Evolutionary conservation across 1,140 invertebrate species (phyloP).

Genomic region (Hirudo medicinalis): DNA sequence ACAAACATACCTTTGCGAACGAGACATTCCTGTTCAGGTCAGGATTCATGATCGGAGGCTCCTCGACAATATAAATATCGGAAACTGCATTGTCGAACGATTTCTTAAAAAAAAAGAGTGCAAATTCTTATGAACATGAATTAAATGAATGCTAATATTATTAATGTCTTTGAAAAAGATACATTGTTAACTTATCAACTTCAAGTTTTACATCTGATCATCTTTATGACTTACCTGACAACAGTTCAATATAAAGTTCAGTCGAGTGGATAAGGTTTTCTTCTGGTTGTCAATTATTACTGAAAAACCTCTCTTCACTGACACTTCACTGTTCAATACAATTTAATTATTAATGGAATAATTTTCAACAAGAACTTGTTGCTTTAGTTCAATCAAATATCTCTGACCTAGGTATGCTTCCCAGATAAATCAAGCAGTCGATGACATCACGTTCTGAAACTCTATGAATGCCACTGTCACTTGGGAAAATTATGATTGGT

Average conservation of each 20-base stretch:
- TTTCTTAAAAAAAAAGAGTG: not conserved
- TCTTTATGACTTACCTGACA: not conserved
- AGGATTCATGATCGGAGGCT: constrained; percentile 7
- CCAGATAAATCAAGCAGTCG: constrained; percentile 32
- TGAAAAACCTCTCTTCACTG: not conserved
- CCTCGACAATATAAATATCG: not conserved
- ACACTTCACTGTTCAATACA: not conserved
- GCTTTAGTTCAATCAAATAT: too few species aligned
- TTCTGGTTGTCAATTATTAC: constrained; percentile 16
- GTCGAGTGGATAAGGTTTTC: constrained; percentile 6
- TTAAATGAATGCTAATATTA: too few species aligned
- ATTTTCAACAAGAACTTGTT: too few species aligned
- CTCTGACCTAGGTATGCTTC: constrained; percentile 35
- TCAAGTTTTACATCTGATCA: too few species aligned
- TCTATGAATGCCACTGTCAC: constrained; percentile 22
- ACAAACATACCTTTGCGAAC: constrained; percentile 27
- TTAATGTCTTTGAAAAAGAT: too few species aligned
- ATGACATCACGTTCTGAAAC: constrained; percentile 30
- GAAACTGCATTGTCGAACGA: constrained; percentile 10
- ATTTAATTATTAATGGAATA: not conserved
- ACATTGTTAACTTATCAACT: too few species aligned
- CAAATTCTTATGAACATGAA: too few species aligned
- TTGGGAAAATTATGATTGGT: constrained; percentile 35
- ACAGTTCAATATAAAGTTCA: constrained; percentile 11
- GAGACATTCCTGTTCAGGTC: too few species aligned